Conservation (phyloP, 2,113 vertebrate species). For the Candoia aspera region DNA sequence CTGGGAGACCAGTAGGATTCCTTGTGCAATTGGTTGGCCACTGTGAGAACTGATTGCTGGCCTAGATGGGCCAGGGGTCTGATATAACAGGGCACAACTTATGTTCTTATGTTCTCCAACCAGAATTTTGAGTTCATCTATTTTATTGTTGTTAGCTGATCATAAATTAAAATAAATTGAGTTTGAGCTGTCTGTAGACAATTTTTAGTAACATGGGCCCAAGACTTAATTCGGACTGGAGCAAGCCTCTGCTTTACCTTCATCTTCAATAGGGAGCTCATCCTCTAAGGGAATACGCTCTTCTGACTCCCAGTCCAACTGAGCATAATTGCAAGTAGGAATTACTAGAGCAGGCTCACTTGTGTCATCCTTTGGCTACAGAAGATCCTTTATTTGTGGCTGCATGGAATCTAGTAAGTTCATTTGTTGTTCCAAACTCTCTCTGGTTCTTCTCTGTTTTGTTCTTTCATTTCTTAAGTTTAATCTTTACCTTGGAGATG, state of each 20-base stretch:
- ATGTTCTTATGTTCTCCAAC: not conserved
- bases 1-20: not conserved
- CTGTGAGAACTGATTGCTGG: not conserved
- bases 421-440: not conserved
- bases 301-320: not conserved
- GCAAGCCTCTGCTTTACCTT: not conserved
- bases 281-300: not conserved
- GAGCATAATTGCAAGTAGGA: not conserved
- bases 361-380: not conserved
- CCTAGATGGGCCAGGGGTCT: not conserved
- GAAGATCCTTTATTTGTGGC: not conserved
- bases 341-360: not conserved
- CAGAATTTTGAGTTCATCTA: not conserved
- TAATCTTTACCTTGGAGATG: not conserved
- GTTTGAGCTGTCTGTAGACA: not conserved
- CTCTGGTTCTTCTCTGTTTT: not conserved
- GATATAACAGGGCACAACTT: not conserved
- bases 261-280: not conserved
- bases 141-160: not conserved
- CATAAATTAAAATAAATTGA: not conserved
- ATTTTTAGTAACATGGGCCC: not conserved
- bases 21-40: not conserved
- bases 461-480: not conserved
- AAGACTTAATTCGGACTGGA: not conserved
- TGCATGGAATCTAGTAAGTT: not conserved